Conservation (phyloP, 1,140 invertebrate genomes). For the Bombus terrestris region DNA sequence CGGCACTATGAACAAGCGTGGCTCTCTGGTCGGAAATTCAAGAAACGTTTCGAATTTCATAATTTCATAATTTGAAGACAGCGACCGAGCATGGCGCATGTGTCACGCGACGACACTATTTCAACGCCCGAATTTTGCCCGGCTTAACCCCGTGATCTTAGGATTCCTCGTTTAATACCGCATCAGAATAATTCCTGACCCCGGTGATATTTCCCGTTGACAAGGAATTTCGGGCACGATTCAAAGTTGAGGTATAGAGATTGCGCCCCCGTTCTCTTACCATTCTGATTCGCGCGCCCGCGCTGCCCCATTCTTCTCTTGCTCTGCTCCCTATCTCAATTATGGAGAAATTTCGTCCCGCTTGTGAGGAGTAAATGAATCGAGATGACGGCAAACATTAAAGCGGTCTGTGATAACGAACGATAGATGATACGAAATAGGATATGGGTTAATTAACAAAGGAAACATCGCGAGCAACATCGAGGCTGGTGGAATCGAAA, state of each 20-base stretch:
- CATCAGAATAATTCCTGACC: constrained; percentile 18
- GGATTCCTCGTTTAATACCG: constrained; percentile 17
- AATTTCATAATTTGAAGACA: not conserved
- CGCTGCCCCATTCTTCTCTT: not conserved
- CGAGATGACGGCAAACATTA: not conserved
- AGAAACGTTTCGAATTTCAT: not conserved
- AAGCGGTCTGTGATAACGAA: not conserved
- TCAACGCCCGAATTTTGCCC: not conserved
- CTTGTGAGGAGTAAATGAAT: not conserved
- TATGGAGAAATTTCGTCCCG: constrained; percentile 21
- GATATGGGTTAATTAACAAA: not conserved
- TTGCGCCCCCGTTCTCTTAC: not conserved
- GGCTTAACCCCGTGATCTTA: constrained; percentile 10
- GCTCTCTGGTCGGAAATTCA: not conserved
- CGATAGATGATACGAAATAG: not conserved
- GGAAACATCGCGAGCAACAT: not conserved
- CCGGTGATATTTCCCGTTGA: constrained; percentile 9
- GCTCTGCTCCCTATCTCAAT: not conserved
- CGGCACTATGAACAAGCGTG: not conserved
- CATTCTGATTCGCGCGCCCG: too few species aligned
- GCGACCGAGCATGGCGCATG: not conserved
- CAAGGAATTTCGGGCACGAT: constrained; percentile 7
- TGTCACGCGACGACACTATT: not conserved
- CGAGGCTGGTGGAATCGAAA: not conserved
- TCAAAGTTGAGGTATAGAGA: not conserved